Evolutionary conservation across 2,113 vertebrate genomes (phyloP), one percentile per base, ranked within the genome.

Genomic region (Procavia capensis): DNA sequence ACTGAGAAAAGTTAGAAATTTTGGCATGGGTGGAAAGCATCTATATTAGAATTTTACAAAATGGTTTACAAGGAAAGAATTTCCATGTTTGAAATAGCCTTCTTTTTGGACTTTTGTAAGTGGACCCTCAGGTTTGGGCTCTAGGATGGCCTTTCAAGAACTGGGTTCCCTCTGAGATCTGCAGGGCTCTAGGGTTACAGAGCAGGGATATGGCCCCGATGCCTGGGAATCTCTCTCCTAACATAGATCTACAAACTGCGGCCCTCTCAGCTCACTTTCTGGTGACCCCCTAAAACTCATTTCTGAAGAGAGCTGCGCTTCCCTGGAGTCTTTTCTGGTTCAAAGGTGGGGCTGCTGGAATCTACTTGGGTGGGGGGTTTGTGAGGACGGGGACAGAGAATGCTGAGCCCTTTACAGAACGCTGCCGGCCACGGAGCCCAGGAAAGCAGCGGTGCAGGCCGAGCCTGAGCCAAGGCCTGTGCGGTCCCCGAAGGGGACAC

Each of bases 351-450:
- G 6, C 7, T 54, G 47, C n/a, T 10, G 47, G 1, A 54, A 14
- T 13, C 24, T 84, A 54, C 25, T 27, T 61, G 1, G 1, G 47
- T 0, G 14, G 66, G 31, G 43, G 7, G 1, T 64, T 3, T 11
- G 50, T 54, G 50, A 39, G 50, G 36, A 5, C 1, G 11, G 13
- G 34, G 39, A 19, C 39, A 0, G 0, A 24, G 27, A n/a, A 13
- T 27, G 19, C 6, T 19, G 29, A 20, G 24, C 43, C 17, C 0
- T 4, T 6, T 8, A 9, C 31, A 2, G 14, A 47, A 72, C 3
- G 27, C 5, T 8, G 11, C 31, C 6, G 0, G 11, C 31, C 6
- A 0, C 1, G 31, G 10, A n/a, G 68, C 22, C 43, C 25, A 8
- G 50, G 24, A 22, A 59, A 61, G 54, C 34, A 17, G 72, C n/a